Evolutionary conservation across 2,797 vertebrate species (phyloP).

Genomic region (Columba guinea): DNA sequence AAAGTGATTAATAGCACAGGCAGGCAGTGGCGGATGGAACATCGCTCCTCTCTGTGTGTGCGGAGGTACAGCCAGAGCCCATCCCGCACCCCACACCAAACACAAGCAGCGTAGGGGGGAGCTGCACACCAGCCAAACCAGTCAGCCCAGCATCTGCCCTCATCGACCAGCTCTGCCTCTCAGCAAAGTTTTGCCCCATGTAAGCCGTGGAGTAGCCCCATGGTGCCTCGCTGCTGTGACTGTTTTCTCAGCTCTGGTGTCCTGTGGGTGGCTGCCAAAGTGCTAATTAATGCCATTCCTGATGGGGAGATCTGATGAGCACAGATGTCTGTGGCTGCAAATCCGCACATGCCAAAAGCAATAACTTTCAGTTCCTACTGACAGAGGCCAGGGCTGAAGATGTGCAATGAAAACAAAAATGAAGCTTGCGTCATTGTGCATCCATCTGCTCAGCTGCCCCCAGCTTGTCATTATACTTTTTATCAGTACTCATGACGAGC

Average conservation of each 20-base stretch:
- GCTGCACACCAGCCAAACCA: not conserved
- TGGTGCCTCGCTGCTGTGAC: not conserved
- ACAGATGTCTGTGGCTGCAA: not conserved
- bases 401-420: not conserved
- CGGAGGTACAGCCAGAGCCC: not conserved
- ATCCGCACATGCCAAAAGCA: not conserved
- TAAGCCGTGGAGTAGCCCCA: not conserved
- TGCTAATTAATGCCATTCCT: not conserved
- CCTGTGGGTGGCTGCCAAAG: not conserved
- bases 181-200: accelerated
- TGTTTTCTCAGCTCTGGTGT: accelerated
- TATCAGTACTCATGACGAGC: not conserved
- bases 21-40: not conserved
- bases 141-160: not conserved
- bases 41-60: not conserved
- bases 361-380: not conserved
- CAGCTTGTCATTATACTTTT: not conserved
- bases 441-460: not conserved
- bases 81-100: not conserved
- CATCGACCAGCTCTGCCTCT: not conserved
- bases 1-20: not conserved
- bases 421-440: not conserved
- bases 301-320: not conserved
- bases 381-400: not conserved
- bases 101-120: not conserved